Evolutionary conservation across 2,113 vertebrate genomes (phyloP), one percentile per base, ranked within the genome.

Genomic region (Terrapene triunguis): DNA sequence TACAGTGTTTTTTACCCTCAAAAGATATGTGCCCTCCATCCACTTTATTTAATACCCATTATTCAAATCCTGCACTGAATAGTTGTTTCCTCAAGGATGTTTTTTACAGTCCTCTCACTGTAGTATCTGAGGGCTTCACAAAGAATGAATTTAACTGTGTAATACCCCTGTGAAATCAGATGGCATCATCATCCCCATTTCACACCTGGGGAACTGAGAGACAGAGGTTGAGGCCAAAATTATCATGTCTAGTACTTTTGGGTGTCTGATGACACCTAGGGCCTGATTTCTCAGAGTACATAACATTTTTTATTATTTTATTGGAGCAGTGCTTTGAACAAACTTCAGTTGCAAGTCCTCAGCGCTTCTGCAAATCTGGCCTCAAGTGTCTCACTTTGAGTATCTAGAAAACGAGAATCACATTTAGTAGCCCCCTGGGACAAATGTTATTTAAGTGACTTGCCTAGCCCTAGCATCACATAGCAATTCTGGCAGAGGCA

Each of bases 1-100:
- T 92, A 24, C 78, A 55, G 80, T 48, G 87, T 94, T 96, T 96
- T 95, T 95, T 93, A 82, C 96, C 91, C 90, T 92, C 42, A 24
- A 89, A 55, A 59, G 74, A 93, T 85, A 96, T 90, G 13, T 93
- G 80, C 42, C 13, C 55, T 93, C 69, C 53, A 80, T 44, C 82
- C 87, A 27, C 55, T 27, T 89, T 94, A 22, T 91, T 94, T 83
- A 92, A 91, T 54, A 91, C 53, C 44, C 74, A 89, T 82, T 91
- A 88, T 80, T 35, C 32, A 80, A 88, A 53, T 44, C 32, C 65
- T 80, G 24, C 35, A 12, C 35, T 72, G 65, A 48, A 55, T 27
- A 42, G 3, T 4, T 89, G 87, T 94, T 89, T 16, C 57, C 25
- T 59, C 6, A 42, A 80, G 50, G 62, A n/a, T 92, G 81, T 94